A percentile compares a stretch with the other conserved stretches of the same genome.
These are phyloP conservation scores for Heliconius eleuchia DNA, from an alignment of 1,140 invertebrate species.

Conservation along the genomic window DNA sequence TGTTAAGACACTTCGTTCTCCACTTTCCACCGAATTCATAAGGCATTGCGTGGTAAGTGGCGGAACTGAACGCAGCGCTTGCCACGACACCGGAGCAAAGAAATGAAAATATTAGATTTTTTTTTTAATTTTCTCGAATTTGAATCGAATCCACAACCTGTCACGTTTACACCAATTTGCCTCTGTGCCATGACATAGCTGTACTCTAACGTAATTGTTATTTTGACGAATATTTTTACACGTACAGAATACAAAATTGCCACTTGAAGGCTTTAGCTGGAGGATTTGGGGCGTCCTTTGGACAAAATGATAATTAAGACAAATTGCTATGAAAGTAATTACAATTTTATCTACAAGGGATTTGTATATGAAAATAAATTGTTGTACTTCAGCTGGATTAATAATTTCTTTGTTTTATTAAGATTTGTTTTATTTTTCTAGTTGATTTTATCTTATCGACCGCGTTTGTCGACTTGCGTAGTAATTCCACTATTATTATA, in stretches of 20 bases:
- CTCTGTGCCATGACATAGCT: too few relatives aligned
- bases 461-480: too few relatives aligned
- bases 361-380: slow-evolving; percentile 6
- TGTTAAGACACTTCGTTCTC: too few relatives aligned
- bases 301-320: slow-evolving; percentile 26
- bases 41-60: too few relatives aligned
- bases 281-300: not conserved
- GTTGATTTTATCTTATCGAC: not conserved
- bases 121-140: too few relatives aligned
- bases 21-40: too few relatives aligned
- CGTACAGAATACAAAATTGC: slow-evolving; percentile 30
- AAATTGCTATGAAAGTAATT: slow-evolving; percentile 31
- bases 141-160: too few relatives aligned
- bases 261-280: not conserved
- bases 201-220: slow-evolving; percentile 14
- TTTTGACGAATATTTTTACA: slow-evolving; percentile 37
- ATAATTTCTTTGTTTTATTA: not conserved
- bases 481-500: too few relatives aligned
- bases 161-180: too few relatives aligned
- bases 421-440: not conserved
- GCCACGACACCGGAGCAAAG: too few relatives aligned
- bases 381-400: not conserved
- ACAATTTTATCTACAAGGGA: slow-evolving; percentile 24
- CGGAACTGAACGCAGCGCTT: too few relatives aligned
- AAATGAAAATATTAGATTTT: too few relatives aligned